Percentiles rank a stretch among this genome's conserved stretches.
Evolutionary conservation across 1,140 invertebrate genomes (phyloP).

Genomic region (Ips typographus): DNA sequence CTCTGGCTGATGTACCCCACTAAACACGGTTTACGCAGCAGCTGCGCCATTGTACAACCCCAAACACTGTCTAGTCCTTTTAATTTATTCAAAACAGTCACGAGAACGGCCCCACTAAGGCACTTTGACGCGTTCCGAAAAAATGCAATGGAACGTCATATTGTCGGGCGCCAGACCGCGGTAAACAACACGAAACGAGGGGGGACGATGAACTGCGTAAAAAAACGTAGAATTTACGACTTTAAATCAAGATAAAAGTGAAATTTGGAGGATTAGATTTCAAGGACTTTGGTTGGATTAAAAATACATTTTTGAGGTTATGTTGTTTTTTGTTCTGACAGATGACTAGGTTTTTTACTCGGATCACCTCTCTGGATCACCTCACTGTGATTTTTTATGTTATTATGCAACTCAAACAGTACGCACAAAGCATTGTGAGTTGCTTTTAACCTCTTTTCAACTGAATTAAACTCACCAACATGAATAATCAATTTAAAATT

Average conservation of each 20-base stretch:
- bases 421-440: too few relatives aligned
- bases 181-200: constrained; percentile 7
- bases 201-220: constrained; percentile 7
- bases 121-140: constrained; percentile 1
- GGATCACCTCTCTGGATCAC: too few relatives aligned
- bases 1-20: constrained; percentile 18
- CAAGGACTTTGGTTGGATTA: too few relatives aligned
- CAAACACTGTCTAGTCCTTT: constrained; percentile 1
- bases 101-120: not conserved
- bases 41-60: constrained; percentile 6
- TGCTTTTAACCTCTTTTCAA: too few relatives aligned
- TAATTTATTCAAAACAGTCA: constrained; percentile 1
- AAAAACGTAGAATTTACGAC: constrained; percentile 17
- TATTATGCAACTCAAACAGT: too few relatives aligned
- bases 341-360: too few relatives aligned
- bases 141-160: constrained; percentile 15
- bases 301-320: too few relatives aligned
- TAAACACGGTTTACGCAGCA: constrained; percentile 15
- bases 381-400: too few relatives aligned
- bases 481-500: too few relatives aligned
- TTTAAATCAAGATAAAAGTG: not conserved
- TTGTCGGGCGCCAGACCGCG: constrained; percentile 15
- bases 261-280: not conserved
- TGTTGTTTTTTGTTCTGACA: too few relatives aligned
- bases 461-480: too few relatives aligned